These are phyloP conservation scores for Apeltes quadracus DNA, from an alignment of 2,113 vertebrate genomes.

Conservation along the genomic window DNA sequence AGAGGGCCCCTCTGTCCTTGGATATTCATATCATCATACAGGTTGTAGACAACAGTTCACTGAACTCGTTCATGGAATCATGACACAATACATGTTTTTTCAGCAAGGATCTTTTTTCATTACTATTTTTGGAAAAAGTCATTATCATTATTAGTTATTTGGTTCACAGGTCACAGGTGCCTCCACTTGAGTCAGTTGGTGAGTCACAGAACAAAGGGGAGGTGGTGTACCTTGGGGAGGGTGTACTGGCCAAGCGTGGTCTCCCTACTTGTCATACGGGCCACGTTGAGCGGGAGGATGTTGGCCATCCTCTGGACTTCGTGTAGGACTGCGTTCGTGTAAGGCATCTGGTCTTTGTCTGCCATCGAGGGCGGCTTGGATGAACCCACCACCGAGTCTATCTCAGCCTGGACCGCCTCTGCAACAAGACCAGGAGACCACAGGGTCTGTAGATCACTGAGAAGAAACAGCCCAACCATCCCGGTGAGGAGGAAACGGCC, in stretches of 20 bases:
- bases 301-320: slow-evolving; percentile 84
- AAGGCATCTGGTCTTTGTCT: slow-evolving; percentile 80
- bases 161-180: neutral
- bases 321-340: slow-evolving; percentile 84
- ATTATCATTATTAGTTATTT: neutral
- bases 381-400: slow-evolving; percentile 69
- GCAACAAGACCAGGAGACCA: neutral
- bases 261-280: slow-evolving; percentile 56
- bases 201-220: neutral
- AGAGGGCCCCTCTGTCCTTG: no score
- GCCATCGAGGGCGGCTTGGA: slow-evolving; percentile 58
- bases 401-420: slow-evolving; percentile 77
- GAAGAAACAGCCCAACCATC: no score
- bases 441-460: neutral
- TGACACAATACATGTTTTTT: neutral
- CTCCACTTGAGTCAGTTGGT: neutral
- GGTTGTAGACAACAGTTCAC: no score
- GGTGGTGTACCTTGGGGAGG: slow-evolving; percentile 77
- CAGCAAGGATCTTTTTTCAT: neutral
- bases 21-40: no score
- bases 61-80: no score
- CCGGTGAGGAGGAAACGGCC: neutral
- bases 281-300: slow-evolving; percentile 75
- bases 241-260: slow-evolving; percentile 69
- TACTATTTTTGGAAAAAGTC: neutral